phyloP scores from a whole-genome alignment of 2,797 vertebrate genomes.

The Semotilus atromaculatus region DNA sequence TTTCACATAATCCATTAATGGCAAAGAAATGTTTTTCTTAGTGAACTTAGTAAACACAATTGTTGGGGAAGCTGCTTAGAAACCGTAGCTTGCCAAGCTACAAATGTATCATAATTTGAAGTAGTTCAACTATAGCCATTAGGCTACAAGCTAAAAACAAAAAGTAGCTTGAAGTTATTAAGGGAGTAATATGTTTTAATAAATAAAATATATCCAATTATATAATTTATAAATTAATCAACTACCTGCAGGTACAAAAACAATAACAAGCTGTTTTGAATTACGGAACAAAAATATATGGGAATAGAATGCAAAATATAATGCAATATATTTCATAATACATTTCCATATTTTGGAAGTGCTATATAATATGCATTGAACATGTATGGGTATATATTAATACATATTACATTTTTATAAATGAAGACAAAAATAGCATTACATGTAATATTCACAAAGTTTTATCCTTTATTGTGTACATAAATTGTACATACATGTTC shows the following conservation, averaged over 20 bases:
- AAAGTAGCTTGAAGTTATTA: background rate
- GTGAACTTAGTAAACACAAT: background rate
- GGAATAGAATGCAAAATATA: too few species aligned
- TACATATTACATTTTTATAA: too few species aligned
- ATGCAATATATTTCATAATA: too few species aligned
- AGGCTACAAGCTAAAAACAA: background rate
- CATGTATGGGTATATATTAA: too few species aligned
- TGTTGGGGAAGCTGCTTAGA: background rate
- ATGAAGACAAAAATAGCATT: too few species aligned
- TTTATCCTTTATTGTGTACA: too few species aligned
- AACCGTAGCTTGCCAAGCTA: background rate
- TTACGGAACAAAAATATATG: too few species aligned
- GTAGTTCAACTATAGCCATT: background rate
- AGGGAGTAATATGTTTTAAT: background rate
- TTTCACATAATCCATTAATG: conserved; percentile 64
- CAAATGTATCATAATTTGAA: background rate
- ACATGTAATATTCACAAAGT: too few species aligned
- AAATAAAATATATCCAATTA: background rate
- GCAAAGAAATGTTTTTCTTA: conserved; percentile 46
- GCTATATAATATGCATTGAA: too few species aligned
- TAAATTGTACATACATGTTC: too few species aligned
- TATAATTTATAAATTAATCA: background rate
- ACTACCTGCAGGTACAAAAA: background rate
- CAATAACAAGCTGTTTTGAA: background rate
- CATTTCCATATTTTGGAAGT: too few species aligned